Base-by-base conservation (phyloP, 2,113 vertebrate species). In the Misgurnus anguillicaudatus region DNA sequence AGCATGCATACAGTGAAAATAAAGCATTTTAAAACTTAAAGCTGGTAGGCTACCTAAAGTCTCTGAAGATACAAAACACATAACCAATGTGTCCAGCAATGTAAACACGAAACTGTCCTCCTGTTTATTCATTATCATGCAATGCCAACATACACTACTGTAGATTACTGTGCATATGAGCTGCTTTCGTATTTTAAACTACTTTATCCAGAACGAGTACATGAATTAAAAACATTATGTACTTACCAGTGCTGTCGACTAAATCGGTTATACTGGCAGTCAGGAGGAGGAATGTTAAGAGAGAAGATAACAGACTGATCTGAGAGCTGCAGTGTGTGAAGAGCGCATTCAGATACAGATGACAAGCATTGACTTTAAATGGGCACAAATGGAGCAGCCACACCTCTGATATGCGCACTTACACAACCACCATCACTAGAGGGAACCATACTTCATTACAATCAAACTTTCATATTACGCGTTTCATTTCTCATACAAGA, bases 291-390 rank as follows among this genome's bases (percentile, higher is more conserved):
- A 70, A 39, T 75, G 73, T 53, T 42, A 47, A 31, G 41, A 66
- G 10, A 74, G 51, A 78, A 77, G 45, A 48, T 70, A 78, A 41
- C 48, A 14, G 36, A n/a, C 10, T 65, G 74, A 55, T 45, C 13
- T 60, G 84, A 82, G 85, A 79, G 47, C 87, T 89, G 89, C 80
- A 78, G 86, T 83, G 58, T 60, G 79, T 81, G 85, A 80, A 86
- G 55, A 55, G 74, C 87, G 85, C 92, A 92, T 92, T 91, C 90
- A 89, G 45, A 77, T 82, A 16, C 75, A 75, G 85, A 84, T 91
- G 88, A 93, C 89, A 89, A 84, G 61, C 81, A 82, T 71, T 61
- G 89, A 90, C 92, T 88, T 75, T 91, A 93, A 91, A 91, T 87
- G 90, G 91, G 85, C 89, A 91, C 85, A 81, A 85, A 79, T 77